Evolutionary conservation across 92 coral and sea anemone species (phyloP).

Genomic region (Galaxea fascicularis): DNA sequence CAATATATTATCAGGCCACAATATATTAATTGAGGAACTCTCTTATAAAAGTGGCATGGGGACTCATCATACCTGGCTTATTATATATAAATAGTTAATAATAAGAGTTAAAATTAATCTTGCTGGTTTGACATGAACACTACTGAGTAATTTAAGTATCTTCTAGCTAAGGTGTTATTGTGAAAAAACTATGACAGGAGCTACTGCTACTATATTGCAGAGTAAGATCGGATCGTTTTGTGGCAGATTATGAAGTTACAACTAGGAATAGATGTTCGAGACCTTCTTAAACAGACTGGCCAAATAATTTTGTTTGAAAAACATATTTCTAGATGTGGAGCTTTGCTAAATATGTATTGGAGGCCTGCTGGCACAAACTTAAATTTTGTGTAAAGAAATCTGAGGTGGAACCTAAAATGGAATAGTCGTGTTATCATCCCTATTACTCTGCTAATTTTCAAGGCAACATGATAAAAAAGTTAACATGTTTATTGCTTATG

Average conservation of each 20-base stretch:
- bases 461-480: conserved; percentile 17
- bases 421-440: conserved; percentile 19
- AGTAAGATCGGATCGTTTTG: neutral
- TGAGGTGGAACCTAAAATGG: conserved; percentile 25
- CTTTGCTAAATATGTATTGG: conserved; percentile 11
- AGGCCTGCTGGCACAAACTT: conserved; percentile 11
- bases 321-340: conserved; percentile 14
- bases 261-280: conserved; percentile 5
- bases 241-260: too few relatives aligned
- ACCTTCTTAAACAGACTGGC: conserved; percentile 20
- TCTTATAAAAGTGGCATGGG: conserved; percentile 11
- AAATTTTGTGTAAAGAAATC: conserved; percentile 16
- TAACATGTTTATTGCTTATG: conserved; percentile 23
- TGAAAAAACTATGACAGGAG: neutral
- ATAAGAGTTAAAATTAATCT: neutral
- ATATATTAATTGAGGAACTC: neutral
- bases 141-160: conserved; percentile 15
- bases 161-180: conserved; percentile 9
- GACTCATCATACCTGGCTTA: conserved; percentile 1
- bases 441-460: conserved; percentile 8
- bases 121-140: conserved; percentile 4
- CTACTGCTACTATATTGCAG: conserved; percentile 15
- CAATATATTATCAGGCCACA: neutral
- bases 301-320: conserved; percentile 22
- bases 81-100: neutral